Conservation (phyloP, 2,113 vertebrate species). For the Brevimyrus niger region DNA sequence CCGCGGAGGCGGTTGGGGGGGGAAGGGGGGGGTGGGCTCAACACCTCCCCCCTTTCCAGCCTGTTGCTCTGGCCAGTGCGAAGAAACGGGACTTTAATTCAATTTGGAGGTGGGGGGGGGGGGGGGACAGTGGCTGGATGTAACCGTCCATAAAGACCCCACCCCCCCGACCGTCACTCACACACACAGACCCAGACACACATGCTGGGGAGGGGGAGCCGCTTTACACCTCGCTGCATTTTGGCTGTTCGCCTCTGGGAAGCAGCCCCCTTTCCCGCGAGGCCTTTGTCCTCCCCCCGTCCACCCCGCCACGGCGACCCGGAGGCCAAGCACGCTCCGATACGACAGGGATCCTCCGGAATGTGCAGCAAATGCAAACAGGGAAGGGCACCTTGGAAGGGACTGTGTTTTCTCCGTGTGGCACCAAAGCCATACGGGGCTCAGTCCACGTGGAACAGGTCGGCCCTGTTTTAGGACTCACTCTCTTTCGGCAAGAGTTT, state of each 20-base stretch:
- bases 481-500: background rate
- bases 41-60: slow-evolving; percentile 57
- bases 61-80: slow-evolving; percentile 82
- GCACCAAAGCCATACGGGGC: background rate
- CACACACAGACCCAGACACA: slow-evolving; percentile 27
- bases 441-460: background rate
- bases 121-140: slow-evolving; percentile 83
- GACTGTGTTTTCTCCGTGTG: background rate
- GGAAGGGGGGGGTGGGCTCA: slow-evolving; percentile 81
- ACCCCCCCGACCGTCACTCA: slow-evolving; percentile 37
- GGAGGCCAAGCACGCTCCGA: slow-evolving; percentile 50
- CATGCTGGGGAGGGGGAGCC: slow-evolving; percentile 64
- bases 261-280: slow-evolving; percentile 68
- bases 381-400: background rate
- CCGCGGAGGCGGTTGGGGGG: slow-evolving; percentile 79
- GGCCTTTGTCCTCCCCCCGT: slow-evolving; percentile 85
- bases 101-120: slow-evolving; percentile 79
- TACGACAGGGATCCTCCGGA: slow-evolving; percentile 6
- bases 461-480: background rate
- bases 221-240: slow-evolving; percentile 95
- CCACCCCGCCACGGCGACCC: slow-evolving; percentile 75
- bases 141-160: slow-evolving; percentile 48
- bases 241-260: slow-evolving; percentile 81
- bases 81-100: slow-evolving; percentile 99
- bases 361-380: background rate